Conservation (phyloP, 2,888 invertebrate species). For the Elmis aenea region DNA sequence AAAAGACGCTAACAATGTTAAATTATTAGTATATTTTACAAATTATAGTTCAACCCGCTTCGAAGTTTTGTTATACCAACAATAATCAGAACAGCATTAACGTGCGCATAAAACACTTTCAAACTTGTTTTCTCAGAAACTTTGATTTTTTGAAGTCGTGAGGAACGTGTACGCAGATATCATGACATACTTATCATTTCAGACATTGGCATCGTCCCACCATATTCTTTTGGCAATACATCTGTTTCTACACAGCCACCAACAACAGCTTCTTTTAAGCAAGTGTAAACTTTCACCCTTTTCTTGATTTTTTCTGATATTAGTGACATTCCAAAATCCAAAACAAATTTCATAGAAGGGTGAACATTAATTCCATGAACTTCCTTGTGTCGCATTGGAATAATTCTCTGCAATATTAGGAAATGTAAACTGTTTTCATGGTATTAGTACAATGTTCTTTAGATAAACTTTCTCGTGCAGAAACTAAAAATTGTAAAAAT, state of each 20-base stretch:
- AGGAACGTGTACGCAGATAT: too few species aligned
- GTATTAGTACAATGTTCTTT: conserved; percentile 4
- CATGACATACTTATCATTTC: conserved; percentile 71
- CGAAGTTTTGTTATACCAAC: too few species aligned
- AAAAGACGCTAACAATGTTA: too few species aligned
- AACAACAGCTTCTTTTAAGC: conserved; percentile 53
- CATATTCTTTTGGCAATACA: conserved; percentile 73
- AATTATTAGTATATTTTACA: too few species aligned
- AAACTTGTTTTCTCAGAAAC: too few species aligned
- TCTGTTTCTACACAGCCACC: conserved; percentile 40
- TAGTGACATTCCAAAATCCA: conserved; percentile 71
- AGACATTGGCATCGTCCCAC: conserved; percentile 75
- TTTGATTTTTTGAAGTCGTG: too few species aligned
- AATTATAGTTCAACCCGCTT: too few species aligned
- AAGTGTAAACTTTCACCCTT: conserved; percentile 62
- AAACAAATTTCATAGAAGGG: conserved; percentile 67
- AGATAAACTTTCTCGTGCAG: too few species aligned
- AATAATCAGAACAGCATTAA: too few species aligned
- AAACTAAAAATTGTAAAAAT: too few species aligned
- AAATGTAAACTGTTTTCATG: neutral
- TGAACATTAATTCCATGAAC: conserved; percentile 72
- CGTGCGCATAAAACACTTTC: too few species aligned
- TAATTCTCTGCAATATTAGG: conserved; percentile 56
- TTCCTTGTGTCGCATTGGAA: conserved; percentile 76
- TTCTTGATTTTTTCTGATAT: conserved; percentile 73